These are phyloP conservation scores for Sciurus niger DNA, from an alignment of 2,113 vertebrate genomes.

Conservation along the genomic window DNA sequence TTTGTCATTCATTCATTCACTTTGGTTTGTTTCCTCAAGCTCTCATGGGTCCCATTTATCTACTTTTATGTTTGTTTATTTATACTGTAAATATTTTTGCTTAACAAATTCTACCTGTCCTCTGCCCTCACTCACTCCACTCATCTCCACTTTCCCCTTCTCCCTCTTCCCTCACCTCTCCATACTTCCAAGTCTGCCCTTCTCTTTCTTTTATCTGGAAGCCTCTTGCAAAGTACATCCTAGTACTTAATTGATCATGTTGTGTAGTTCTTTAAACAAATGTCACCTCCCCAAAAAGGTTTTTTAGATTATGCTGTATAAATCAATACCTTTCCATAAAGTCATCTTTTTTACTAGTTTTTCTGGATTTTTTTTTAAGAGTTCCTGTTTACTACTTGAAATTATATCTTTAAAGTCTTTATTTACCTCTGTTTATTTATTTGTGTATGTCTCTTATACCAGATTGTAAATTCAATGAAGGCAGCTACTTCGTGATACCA, in stretches of 20 bases:
- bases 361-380: not conserved
- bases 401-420: not conserved
- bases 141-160: rapidly evolving
- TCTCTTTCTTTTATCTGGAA: not conserved
- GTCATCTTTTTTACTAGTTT: not conserved
- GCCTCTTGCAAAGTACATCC: not conserved
- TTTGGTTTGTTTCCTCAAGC: not conserved
- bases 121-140: not conserved
- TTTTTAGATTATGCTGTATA: not conserved
- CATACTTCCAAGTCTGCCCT: not conserved
- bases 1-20: constrained; percentile 1
- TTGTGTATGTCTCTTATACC: not conserved
- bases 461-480: not conserved
- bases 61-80: not conserved
- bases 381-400: not conserved
- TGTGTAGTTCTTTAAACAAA: not conserved
- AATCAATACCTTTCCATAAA: not conserved
- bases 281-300: not conserved
- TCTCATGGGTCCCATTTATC: not conserved
- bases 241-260: not conserved
- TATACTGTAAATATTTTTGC: not conserved
- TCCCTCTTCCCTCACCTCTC: rapidly evolving
- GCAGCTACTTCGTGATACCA: not conserved
- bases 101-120: not conserved
- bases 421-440: not conserved